A percentile compares a stretch with the other conserved stretches of the same genome.
Evolutionary conservation across 2,888 invertebrate species (phyloP).

Genomic region (Stegophylla sp.): DNA sequence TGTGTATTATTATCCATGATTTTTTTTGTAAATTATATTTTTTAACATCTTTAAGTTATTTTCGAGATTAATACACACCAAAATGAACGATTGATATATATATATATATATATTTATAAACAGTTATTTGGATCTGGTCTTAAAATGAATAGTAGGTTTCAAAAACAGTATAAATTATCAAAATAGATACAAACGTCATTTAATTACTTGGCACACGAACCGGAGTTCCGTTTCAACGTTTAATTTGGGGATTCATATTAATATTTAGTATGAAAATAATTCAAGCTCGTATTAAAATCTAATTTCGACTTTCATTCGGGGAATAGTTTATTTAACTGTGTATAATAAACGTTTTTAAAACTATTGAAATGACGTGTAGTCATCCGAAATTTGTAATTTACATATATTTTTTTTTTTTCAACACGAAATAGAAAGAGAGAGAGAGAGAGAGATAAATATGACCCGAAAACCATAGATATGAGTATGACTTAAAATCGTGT

Average conservation of each 20-base stretch:
- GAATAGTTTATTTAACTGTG: no score
- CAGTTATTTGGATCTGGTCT: neutral
- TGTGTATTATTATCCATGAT: neutral
- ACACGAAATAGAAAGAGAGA: no score
- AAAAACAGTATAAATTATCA: constrained; percentile 22
- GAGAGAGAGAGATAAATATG: no score
- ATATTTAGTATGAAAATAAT: constrained; percentile 1
- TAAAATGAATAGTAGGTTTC: constrained; percentile 22
- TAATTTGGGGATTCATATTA: neutral
- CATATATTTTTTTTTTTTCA: no score
- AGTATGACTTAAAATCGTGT: no score
- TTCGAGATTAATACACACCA: constrained; percentile 4
- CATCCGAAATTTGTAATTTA: no score
- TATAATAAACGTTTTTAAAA: no score
- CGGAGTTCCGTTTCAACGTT: constrained; percentile 1
- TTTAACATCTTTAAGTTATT: no score
- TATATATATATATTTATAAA: constrained; percentile 27
- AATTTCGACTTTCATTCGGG: neutral
- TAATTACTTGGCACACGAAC: constrained; percentile 15
- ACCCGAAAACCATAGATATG: no score
- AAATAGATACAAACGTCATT: constrained; percentile 14
- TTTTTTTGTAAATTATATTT: constrained; percentile 2
- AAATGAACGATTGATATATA: no score
- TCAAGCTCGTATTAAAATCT: neutral
- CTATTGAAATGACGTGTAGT: no score